Evolutionary conservation across 2,888 invertebrate genomes (phyloP), one percentile per base, ranked within the genome.

Genomic region (Cheilosia pagana): DNA sequence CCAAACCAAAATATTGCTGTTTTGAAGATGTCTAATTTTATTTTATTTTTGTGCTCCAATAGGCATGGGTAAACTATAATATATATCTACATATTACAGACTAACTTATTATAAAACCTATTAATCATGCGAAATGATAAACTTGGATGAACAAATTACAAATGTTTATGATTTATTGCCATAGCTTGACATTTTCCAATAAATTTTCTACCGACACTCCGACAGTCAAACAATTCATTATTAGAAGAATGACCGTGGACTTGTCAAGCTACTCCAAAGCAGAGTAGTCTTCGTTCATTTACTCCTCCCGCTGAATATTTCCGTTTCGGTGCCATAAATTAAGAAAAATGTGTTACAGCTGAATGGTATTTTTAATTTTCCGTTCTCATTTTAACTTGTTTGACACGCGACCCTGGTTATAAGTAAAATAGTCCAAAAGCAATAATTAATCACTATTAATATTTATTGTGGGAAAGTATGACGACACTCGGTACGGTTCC

Each of bases 391-490:
- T 72, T 60, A 43, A 35, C 25, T n/a, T 14, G 21, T 67, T 53
- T 53, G 57, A 81, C 81, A 75, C 75, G 75, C 75, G 52, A 81
- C 70, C 57, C 75, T 76, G 45, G 70, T 70, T 63, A 81, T 70
- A 63, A 57, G 50, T 57, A 52, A 76, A 76, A 76, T 45, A 68
- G 43, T 35, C 43, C 60, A 50, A 52, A 45, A 68, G 31, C 77
- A 60, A 50, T 78, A 72, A 83, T 83, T 83, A 83, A 83, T 74
- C 63, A 74, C 50, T 65, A 53, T 65, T 74, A 68, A 48, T 65
- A 83, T 63, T 83, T 68, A 78, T 83, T 74, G 55, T 43, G 48
- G 28, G 21, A 23, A 25, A 67, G 62, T 62, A 52, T 52, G 31
- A 71, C 71, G 41, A 31, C 31, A 31, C 43, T 62, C 72, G 45